Percentiles rank a stretch among this genome's conserved stretches.
Conservation (phyloP, 2,797 vertebrate genomes). For the Lindbergichthys nudifrons region DNA sequence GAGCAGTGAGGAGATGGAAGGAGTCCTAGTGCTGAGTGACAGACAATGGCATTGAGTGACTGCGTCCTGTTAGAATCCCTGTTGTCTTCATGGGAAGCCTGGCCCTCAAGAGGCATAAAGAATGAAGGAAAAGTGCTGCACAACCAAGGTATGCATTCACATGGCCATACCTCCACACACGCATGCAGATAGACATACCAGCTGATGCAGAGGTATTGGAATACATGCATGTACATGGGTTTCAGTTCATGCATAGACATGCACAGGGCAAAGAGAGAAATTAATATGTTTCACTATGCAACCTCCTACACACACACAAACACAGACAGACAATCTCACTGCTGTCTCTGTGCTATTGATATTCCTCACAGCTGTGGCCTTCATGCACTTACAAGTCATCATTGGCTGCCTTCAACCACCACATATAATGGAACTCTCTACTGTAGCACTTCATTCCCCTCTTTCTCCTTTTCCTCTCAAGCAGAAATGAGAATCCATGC, state of each 20-base stretch:
- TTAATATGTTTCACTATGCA: constrained; percentile 34
- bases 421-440: constrained; percentile 63
- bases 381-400: constrained; percentile 74
- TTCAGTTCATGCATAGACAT: constrained; percentile 24
- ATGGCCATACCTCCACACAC: constrained; percentile 17
- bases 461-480: constrained; percentile 22
- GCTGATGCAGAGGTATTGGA: constrained; percentile 1
- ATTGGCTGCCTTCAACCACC: constrained; percentile 66
- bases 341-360: constrained; percentile 68
- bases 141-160: constrained; percentile 19
- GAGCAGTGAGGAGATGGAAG: constrained; percentile 68
- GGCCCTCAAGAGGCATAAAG: constrained; percentile 40
- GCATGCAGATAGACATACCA: constrained; percentile 2
- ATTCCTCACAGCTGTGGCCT: constrained; percentile 73
- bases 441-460: constrained; percentile 47
- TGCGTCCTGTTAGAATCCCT: constrained; percentile 54
- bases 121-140: constrained; percentile 30
- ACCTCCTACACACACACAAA: constrained; percentile 28
- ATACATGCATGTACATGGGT: constrained; percentile 41
- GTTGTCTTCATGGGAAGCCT: constrained; percentile 51
- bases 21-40: constrained; percentile 68
- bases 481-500: constrained; percentile 14
- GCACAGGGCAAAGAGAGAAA: constrained; percentile 18
- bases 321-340: constrained; percentile 51
- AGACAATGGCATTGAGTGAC: constrained; percentile 61